These are phyloP conservation scores for Sepiola atlantica DNA, from an alignment of 2,888 invertebrate genomes.

Conservation along the genomic window DNA sequence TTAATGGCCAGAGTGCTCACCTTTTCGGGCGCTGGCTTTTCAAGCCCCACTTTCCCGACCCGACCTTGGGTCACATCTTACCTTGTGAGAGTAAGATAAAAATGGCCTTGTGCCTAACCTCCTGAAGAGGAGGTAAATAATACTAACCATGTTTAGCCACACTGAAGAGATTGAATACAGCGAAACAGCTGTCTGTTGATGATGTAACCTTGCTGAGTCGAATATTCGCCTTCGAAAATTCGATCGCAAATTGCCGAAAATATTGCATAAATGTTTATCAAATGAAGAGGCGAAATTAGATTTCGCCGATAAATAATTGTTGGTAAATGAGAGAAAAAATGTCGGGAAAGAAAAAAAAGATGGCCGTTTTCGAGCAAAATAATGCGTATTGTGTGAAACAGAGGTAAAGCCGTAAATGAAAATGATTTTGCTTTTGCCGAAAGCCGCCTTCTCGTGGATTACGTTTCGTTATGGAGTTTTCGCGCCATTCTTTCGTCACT, in stretches of 20 bases:
- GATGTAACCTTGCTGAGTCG: too few species aligned
- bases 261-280: conserved; percentile 32
- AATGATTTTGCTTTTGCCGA: not conserved
- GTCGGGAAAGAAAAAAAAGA: not conserved
- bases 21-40: too few species aligned
- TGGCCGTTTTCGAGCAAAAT: not conserved
- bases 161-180: too few species aligned
- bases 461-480: not conserved
- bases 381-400: not conserved
- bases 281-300: not conserved
- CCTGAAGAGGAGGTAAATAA: too few species aligned
- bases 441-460: not conserved
- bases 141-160: too few species aligned
- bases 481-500: not conserved
- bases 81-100: too few species aligned
- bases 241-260: not conserved
- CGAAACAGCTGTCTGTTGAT: too few species aligned
- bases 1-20: too few species aligned
- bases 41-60: too few species aligned
- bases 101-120: too few species aligned
- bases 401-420: not conserved
- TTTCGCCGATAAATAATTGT: not conserved
- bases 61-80: too few species aligned
- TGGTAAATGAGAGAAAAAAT: too few species aligned
- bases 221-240: not conserved